Base-by-base conservation (phyloP, 2,797 vertebrate species). In the Onychomys arenicola region DNA sequence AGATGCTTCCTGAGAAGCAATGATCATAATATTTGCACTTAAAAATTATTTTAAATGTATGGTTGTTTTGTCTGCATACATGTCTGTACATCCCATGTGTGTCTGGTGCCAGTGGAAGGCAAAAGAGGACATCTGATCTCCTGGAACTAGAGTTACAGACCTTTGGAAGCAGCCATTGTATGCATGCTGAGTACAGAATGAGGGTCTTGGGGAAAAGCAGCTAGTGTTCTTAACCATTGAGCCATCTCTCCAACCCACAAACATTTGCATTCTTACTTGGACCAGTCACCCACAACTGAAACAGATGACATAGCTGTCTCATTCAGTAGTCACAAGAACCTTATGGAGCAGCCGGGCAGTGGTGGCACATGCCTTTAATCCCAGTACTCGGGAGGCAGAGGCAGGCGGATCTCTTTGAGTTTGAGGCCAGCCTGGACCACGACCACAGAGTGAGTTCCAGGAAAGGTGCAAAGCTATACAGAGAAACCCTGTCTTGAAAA, bases 231-330 rank as follows among this genome's bases (percentile, higher is more conserved):
- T 49, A 85, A 65, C 32, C 0, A 32, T 43, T 12, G 83, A 85
- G 52, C 29, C 17, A 65, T 34, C 59, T 65, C 29, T 85, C 65
- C 32, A 67, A n/a, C 17, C 23, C 85, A 71, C 21, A 98, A 97
- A 97, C 90, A 29, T 29, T 87, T 88, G n/a, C n/a, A 57, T 40
- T 73, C 17, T 55, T 73, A 73, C n/a, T 87, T 57, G 49, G 37
- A 57, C 14, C 73, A 57, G 49, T 87, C 67, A 40, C n/a, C 8
- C 14, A 57, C 49, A 57, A 5, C 34, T 73, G n/a, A 57, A 40
- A 88, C n/a, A 40, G 78, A 81, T 29, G 25, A 82, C 23, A 82
- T 65, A 80, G 40, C 98, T 61, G 37, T 61, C 55, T 37, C 80
- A 61, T 61, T 81, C 52, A 81, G 34, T 5, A 40, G 25, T 88